Evolutionary conservation across 2,888 invertebrate species (phyloP).

Genomic region (Ochropleura leucogaster): DNA sequence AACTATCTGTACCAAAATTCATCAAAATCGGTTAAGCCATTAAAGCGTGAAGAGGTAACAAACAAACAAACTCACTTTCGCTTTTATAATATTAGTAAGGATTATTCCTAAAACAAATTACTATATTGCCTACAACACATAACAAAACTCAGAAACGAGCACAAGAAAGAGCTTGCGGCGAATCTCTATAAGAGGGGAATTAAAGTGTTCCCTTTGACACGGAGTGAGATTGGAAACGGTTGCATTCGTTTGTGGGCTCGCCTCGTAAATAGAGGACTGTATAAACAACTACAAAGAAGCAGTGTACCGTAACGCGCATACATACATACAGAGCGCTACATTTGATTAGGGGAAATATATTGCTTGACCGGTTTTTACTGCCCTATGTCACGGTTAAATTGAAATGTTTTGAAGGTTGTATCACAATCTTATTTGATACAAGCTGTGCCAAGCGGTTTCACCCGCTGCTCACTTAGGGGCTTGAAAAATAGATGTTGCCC

Average conservation of each 20-base stretch:
- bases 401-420: neutral
- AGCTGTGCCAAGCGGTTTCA: too few species aligned
- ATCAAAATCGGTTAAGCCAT: too few species aligned
- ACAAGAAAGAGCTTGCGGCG: slow-evolving; percentile 64
- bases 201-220: slow-evolving; percentile 71
- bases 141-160: slow-evolving; percentile 56
- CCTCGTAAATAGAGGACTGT: slow-evolving; percentile 48
- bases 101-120: neutral
- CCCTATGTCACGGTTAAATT: neutral
- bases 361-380: slow-evolving; percentile 9
- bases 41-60: too few species aligned
- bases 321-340: slow-evolving; percentile 34
- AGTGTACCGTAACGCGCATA: slow-evolving; percentile 31
- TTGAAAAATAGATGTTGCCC: too few species aligned
- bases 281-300: slow-evolving; percentile 51
- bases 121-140: slow-evolving; percentile 21
- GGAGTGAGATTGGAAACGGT: slow-evolving; percentile 67
- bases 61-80: too few species aligned
- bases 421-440: neutral
- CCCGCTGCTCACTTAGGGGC: too few species aligned
- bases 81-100: too few species aligned
- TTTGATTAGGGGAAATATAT: slow-evolving; percentile 43
- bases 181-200: slow-evolving; percentile 68
- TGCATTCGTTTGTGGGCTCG: slow-evolving; percentile 58
- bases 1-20: too few species aligned